Percentiles rank a stretch among this genome's conserved stretches.
Conservation (phyloP, 2,797 vertebrate species). For the Enteromius trimaculatus region DNA sequence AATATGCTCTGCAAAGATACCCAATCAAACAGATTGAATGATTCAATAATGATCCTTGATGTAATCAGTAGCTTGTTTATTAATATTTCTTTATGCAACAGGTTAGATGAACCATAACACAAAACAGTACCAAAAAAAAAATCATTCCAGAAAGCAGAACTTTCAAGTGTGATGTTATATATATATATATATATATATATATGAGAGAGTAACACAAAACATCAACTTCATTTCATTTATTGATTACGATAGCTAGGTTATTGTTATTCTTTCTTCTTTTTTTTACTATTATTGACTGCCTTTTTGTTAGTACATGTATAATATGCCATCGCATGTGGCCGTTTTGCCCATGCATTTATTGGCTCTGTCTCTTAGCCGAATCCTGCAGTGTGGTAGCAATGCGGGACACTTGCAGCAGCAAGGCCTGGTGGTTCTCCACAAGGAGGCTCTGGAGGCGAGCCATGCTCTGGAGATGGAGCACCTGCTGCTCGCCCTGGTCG, state of each 20-base stretch:
- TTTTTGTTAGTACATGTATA: constrained; percentile 20
- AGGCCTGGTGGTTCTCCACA: constrained; percentile 77
- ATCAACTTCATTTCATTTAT: background rate
- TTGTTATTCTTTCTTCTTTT: background rate
- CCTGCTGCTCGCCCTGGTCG: constrained; percentile 66
- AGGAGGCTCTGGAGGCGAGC: constrained; percentile 74
- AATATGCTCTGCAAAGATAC: background rate
- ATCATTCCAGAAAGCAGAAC: background rate
- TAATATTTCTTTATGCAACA: background rate
- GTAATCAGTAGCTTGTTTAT: constrained; percentile 16
- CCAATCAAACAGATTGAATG: background rate
- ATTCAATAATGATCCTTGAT: background rate
- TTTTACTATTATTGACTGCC: background rate
- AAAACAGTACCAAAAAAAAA: background rate
- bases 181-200: background rate
- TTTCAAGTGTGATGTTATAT: background rate
- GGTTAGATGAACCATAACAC: background rate
- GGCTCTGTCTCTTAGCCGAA: constrained; percentile 27
- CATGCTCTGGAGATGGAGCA: constrained; percentile 68
- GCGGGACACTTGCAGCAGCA: constrained; percentile 76
- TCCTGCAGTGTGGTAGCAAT: constrained; percentile 65
- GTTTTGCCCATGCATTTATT: constrained; percentile 6
- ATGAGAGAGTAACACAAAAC: background rate
- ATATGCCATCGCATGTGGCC: background rate
- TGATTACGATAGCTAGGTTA: constrained; percentile 6